Evolutionary conservation across 2,888 invertebrate genomes (phyloP).

Genomic region (Listrodromus nycthemerus): DNA sequence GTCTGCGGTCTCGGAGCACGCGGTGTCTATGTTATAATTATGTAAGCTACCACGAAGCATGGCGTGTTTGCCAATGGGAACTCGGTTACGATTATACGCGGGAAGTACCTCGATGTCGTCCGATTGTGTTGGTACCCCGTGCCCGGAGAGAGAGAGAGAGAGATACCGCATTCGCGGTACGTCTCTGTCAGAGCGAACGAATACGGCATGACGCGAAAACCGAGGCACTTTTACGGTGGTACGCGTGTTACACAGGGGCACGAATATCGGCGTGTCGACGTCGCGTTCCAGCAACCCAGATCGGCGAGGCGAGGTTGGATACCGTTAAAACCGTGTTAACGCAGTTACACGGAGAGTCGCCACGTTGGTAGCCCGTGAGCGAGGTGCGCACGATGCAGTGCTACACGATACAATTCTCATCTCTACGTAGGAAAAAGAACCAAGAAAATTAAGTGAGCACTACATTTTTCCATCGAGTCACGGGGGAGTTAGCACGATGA

Average conservation of each 20-base stretch:
- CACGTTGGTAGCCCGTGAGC: not conserved
- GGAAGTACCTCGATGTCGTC: constrained; percentile 56
- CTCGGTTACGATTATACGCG: constrained; percentile 54
- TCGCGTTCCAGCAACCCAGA: constrained; percentile 78
- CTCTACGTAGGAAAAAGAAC: not conserved
- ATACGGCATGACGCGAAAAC: too few species aligned
- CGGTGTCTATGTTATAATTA: constrained; percentile 41
- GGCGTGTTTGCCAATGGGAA: constrained; percentile 44
- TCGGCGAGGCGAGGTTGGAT: constrained; percentile 71
- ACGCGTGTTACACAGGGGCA: constrained; percentile 26
- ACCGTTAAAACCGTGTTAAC: constrained; percentile 77
- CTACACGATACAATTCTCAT: not conserved
- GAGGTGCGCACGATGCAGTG: constrained; percentile 11
- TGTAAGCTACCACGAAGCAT: constrained; percentile 38
- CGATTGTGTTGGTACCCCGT: constrained; percentile 30
- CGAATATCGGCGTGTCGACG: constrained; percentile 62
- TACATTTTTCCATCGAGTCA: too few species aligned
- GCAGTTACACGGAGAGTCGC: constrained; percentile 28
- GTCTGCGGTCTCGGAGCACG: not conserved
- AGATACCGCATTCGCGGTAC: not conserved
- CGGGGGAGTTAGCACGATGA: too few species aligned
- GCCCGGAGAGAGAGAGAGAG: not conserved
- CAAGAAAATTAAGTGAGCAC: too few species aligned
- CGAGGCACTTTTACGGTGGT: not conserved
- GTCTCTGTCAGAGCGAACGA: not conserved